A percentile compares a stretch with the other conserved stretches of the same genome.
phyloP scores from a whole-genome alignment of 2,113 vertebrate genomes.

The Tragelaphus buxtoni region DNA sequence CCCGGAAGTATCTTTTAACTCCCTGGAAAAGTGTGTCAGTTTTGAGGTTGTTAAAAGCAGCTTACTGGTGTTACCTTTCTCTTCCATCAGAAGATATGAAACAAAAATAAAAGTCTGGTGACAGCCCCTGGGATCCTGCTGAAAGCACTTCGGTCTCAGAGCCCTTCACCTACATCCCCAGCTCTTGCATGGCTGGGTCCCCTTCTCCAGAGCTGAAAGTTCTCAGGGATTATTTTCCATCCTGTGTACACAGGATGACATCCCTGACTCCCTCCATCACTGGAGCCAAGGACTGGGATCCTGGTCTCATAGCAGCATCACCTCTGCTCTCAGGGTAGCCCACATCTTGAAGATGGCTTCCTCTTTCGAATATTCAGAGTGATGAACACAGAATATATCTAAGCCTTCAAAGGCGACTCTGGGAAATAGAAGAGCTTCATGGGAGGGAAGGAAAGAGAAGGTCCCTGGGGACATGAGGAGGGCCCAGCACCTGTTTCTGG shows the following conservation, averaged over 20 bases:
- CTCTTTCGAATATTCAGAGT: conserved; percentile 16
- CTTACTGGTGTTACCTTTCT: conserved; percentile 15
- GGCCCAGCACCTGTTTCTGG: neutral
- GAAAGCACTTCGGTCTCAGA: neutral
- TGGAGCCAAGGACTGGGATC: conserved; percentile 23
- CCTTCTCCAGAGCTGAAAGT: conserved; percentile 25
- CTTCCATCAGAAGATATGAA: conserved; percentile 40
- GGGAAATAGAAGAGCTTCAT: neutral
- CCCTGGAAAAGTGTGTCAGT: conserved; percentile 2
- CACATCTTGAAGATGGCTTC: neutral
- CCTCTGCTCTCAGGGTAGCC: conserved; percentile 2
- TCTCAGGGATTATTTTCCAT: conserved; percentile 58
- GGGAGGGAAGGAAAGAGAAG: neutral
- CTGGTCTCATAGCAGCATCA: conserved; percentile 3
- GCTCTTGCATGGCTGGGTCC: neutral
- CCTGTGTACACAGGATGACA: neutral
- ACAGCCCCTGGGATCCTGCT: neutral
- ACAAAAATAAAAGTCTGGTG: neutral
- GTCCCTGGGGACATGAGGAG: neutral
- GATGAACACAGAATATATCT: neutral
- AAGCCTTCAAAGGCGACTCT: neutral
- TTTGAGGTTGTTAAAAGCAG: conserved; percentile 49
- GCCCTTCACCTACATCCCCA: neutral
- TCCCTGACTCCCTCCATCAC: neutral
- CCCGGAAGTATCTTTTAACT: neutral